A percentile compares a stretch with the other conserved stretches of the same genome.
phyloP scores from a whole-genome alignment of 2,797 vertebrate genomes.

The Acropternis orthonyx region DNA sequence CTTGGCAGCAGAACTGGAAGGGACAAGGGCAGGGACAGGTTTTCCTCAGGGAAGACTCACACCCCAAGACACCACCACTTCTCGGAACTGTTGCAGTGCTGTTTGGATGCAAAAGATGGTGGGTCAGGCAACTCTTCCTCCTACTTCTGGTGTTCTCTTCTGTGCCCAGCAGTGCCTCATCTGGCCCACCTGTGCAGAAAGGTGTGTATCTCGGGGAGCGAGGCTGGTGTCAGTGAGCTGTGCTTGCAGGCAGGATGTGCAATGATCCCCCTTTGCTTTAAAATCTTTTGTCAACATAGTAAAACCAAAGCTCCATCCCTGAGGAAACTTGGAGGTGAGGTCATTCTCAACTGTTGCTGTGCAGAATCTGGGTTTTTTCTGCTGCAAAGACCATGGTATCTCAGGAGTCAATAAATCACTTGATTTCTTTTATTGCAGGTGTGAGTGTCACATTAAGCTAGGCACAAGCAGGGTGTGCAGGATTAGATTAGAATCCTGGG shows the following conservation, averaged over 20 bases:
- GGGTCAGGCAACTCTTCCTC: background rate
- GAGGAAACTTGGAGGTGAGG: background rate
- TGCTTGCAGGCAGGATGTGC: background rate
- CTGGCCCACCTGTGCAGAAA: background rate
- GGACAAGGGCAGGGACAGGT: background rate
- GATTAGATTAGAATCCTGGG: background rate
- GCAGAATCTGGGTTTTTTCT: background rate
- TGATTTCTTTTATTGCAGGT: background rate
- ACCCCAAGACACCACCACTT: background rate
- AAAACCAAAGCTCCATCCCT: background rate
- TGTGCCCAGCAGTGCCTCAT: background rate
- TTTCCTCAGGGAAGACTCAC: background rate
- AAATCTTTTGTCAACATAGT: background rate
- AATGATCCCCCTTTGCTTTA: background rate
- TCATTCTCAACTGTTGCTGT: background rate
- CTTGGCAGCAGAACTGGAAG: background rate
- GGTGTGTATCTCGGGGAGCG: background rate
- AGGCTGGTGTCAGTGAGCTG: background rate
- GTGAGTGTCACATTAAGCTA: background rate
- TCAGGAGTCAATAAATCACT: background rate
- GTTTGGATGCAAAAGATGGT: background rate
- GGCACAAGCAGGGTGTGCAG: background rate
- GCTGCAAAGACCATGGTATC: background rate
- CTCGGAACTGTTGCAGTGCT: background rate
- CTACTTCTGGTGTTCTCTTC: background rate